Percentiles rank a stretch among this genome's conserved stretches.
phyloP scores from a whole-genome alignment of 2,113 vertebrate species.

The Pituophis catenifer region DNA sequence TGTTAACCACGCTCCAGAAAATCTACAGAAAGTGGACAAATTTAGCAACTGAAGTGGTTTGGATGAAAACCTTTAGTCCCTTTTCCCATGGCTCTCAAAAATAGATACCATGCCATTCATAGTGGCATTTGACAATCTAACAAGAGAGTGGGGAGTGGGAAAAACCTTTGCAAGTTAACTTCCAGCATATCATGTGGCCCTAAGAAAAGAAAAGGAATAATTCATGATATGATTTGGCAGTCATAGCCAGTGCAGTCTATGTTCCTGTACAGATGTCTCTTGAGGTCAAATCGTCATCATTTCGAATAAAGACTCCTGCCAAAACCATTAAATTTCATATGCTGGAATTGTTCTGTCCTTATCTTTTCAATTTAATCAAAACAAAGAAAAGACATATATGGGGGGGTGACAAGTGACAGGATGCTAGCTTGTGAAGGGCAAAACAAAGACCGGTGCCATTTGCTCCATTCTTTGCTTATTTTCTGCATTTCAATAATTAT shows the following conservation, averaged over 20 bases:
- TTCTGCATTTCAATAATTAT: neutral
- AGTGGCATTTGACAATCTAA: neutral
- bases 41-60: neutral
- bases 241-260: neutral
- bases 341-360: neutral
- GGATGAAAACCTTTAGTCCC: neutral
- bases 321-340: constrained; percentile 7
- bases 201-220: neutral
- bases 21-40: neutral
- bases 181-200: neutral
- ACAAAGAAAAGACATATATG: neutral
- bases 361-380: neutral
- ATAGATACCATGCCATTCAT: neutral
- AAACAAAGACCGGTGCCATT: neutral
- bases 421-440: neutral
- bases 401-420: neutral
- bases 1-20: neutral
- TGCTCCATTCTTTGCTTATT: neutral
- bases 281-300: neutral
- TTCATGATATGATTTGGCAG: neutral
- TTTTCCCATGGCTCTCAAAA: neutral
- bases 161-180: neutral
- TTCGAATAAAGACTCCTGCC: neutral
- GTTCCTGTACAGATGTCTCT: neutral
- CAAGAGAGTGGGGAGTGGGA: neutral